Evolutionary conservation across 2,113 vertebrate species (phyloP).

Genomic region (Sphyrna mokarran): DNA sequence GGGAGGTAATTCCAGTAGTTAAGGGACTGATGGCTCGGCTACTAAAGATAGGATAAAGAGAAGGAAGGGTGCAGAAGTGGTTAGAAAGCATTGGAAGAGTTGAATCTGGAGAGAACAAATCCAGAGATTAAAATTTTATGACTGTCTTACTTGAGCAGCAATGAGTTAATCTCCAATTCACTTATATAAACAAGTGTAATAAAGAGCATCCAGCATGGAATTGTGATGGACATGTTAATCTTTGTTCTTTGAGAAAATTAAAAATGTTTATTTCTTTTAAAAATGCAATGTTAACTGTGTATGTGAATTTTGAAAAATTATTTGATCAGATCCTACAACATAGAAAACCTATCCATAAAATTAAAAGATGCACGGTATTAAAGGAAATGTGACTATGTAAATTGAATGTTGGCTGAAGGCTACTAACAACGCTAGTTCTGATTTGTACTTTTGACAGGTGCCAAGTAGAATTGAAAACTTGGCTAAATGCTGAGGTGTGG

Average conservation of each 20-base stretch:
- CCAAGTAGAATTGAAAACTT: no score
- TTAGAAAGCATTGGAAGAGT: background rate
- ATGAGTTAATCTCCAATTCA: background rate
- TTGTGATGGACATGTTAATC: background rate
- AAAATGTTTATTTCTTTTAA: background rate
- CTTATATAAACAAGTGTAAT: background rate
- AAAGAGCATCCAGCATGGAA: background rate
- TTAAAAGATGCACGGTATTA: background rate
- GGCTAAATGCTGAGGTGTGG: no score
- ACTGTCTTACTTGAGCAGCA: background rate
- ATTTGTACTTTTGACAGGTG: no score
- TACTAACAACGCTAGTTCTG: background rate
- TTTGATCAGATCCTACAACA: background rate
- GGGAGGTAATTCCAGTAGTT: background rate
- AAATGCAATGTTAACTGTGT: background rate
- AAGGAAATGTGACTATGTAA: background rate
- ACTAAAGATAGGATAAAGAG: background rate
- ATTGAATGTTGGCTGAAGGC: background rate
- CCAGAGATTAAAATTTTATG: background rate
- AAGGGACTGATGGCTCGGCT: background rate
- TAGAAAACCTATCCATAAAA: background rate
- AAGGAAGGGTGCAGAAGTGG: background rate
- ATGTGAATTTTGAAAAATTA: background rate
- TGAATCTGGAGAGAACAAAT: background rate
- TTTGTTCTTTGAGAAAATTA: background rate